These are phyloP conservation scores for Diplazon laetatorius DNA, from an alignment of 2,888 invertebrate genomes.

Conservation along the genomic window DNA sequence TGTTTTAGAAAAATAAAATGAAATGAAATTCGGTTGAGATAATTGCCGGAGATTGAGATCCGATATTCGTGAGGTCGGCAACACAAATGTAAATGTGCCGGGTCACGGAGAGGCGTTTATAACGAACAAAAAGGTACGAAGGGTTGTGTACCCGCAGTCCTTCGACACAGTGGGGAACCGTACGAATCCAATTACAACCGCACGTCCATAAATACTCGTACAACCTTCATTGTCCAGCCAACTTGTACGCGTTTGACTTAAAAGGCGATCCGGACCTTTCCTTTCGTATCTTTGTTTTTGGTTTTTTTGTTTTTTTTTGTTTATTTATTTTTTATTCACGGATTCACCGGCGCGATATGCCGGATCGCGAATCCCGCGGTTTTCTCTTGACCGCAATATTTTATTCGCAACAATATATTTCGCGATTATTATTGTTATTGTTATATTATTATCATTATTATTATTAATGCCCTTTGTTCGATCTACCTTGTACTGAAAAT, in stretches of 20 bases:
- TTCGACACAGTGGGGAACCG: slow-evolving; percentile 21
- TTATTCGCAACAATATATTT: slow-evolving; percentile 23
- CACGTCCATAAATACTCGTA: slow-evolving; percentile 42
- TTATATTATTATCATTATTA: too few relatives aligned
- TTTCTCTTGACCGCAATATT: neutral
- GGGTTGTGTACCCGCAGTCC: neutral
- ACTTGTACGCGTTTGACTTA: slow-evolving; percentile 36
- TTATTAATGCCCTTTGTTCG: too few relatives aligned
- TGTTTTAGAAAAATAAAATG: too few relatives aligned
- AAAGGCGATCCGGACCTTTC: slow-evolving; percentile 44
- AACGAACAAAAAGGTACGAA: too few relatives aligned
- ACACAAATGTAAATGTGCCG: slow-evolving; percentile 18
- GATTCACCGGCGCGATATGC: slow-evolving; percentile 17
- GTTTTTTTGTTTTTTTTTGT: neutral
- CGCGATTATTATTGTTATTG: slow-evolving; percentile 11
- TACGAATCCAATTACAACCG: slow-evolving; percentile 22
- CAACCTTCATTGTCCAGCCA: slow-evolving; percentile 42
- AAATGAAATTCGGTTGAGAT: too few relatives aligned
- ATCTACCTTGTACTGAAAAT: too few relatives aligned
- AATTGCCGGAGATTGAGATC: slow-evolving; percentile 9
- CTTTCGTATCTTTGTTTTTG: slow-evolving; percentile 3
- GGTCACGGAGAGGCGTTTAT: neutral
- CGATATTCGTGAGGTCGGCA: slow-evolving; percentile 13
- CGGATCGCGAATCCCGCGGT: slow-evolving; percentile 13
- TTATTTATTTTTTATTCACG: slow-evolving; percentile 12